Evolutionary conservation across 2,113 vertebrate species (phyloP), one percentile per base, ranked within the genome.

Genomic region (Austrofundulus limnaeus): DNA sequence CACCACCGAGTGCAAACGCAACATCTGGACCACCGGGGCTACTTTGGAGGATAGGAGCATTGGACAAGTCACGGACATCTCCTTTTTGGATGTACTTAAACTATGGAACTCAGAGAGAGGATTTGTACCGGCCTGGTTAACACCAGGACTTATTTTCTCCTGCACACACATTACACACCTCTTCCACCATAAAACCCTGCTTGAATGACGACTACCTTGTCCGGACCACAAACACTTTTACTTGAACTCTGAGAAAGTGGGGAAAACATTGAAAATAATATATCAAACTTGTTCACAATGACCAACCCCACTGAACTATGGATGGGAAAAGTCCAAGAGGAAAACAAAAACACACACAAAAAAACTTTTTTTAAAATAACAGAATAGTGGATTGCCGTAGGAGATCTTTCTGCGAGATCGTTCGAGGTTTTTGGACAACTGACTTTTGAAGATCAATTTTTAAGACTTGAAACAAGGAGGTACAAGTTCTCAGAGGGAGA

Each of bases 381-480:
- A 79, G 72, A 85, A 59, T 61, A 67, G 82, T 51, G 82, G 83
- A 85, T 77, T 86, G 83, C 84, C 82, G 72, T 78, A 85, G 80
- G 80, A 87, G 82, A 86, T 87, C 78, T 79, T 85, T 81, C 80
- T 77, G 71, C 82, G 76, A 61, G 84, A 77, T 69, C 81, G 69
- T 85, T 74, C 75, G 69, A 24, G 57, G 68, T 70, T 70, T 80
- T 72, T 70, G 66, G 78, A 74, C 85, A 80, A 72, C 63, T 87
- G 77, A 86, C 83, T 86, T 90, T 86, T 84, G 83, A 89, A 89
- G 79, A 89, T 83, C 81, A 81, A 83, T 91, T 91, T 87, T 59
- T 82, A 81, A 85, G 73, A 86, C 85, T 75, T 78, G 77, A 86
- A 80, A 79, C 71, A 64, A 75, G 58, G 76, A 81, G 63, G 72